phyloP scores from a whole-genome alignment of 2,888 invertebrate genomes.

The Orchesella flavescens region DNA sequence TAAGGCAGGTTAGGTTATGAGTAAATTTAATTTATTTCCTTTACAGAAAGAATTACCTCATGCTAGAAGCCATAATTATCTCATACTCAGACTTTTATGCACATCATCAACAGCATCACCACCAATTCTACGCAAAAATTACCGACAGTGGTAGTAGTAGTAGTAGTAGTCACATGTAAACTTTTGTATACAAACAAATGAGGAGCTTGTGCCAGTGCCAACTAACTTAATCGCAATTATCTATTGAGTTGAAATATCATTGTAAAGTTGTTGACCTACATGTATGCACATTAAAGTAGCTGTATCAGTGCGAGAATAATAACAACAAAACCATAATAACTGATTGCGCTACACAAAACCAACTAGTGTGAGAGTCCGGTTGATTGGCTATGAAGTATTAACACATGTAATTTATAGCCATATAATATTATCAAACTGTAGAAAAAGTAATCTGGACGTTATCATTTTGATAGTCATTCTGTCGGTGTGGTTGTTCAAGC shows the following conservation, averaged over 20 bases:
- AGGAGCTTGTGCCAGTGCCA: neutral
- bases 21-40: conserved; percentile 57
- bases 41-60: conserved; percentile 51
- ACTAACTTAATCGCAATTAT: conserved; percentile 45
- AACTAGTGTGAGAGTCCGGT: neutral
- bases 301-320: neutral
- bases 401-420: neutral
- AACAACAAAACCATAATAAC: conserved; percentile 14
- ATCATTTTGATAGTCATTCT: neutral
- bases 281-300: conserved; percentile 14
- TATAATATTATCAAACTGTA: neutral
- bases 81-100: neutral
- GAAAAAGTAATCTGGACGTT: conserved; percentile 3
- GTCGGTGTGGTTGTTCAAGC: neutral
- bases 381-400: conserved; percentile 8
- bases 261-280: conserved; percentile 61
- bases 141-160: neutral
- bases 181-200: conserved; percentile 9
- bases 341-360: conserved; percentile 3
- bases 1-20: conserved; percentile 26
- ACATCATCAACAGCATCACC: neutral
- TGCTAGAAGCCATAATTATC: conserved; percentile 32
- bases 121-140: neutral
- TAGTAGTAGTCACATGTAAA: neutral
- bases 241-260: conserved; percentile 44